These are phyloP conservation scores for Tenthredo notha DNA, from an alignment of 2,888 invertebrate genomes.

Conservation along the genomic window DNA sequence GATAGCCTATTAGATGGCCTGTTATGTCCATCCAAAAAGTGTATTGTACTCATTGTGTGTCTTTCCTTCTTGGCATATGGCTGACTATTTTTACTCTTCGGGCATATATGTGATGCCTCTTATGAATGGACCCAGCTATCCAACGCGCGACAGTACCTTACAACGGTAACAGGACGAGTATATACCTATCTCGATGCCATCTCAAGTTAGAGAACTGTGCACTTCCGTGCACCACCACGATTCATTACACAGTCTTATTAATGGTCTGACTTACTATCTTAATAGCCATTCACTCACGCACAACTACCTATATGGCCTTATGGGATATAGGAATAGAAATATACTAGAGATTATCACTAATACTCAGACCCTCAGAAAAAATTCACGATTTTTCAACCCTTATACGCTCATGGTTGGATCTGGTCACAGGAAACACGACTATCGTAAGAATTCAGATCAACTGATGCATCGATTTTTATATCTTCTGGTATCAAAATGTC, in stretches of 20 bases:
- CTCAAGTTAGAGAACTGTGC: conserved; percentile 50
- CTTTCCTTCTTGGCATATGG: background rate
- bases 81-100: background rate
- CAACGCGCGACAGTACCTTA: conserved; percentile 28
- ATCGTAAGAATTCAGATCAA: background rate
- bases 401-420: background rate
- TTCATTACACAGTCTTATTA: conserved; percentile 63
- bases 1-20: background rate
- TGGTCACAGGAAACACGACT: background rate
- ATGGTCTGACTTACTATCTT: conserved; percentile 59
- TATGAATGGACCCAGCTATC: conserved; percentile 37
- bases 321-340: background rate
- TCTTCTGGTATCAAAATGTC: background rate
- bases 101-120: conserved; percentile 1
- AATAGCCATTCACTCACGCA: conserved; percentile 56
- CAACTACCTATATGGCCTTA: background rate
- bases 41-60: conserved; percentile 44
- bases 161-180: conserved; percentile 4
- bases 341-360: background rate
- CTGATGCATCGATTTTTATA: background rate
- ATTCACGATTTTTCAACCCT: background rate
- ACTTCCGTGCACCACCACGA: conserved; percentile 61
- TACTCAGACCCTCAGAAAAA: background rate
- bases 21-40: conserved; percentile 10
- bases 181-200: conserved; percentile 52